These are phyloP conservation scores for Penaeus japonicus DNA, from an alignment of 1,140 invertebrate species.

Conservation along the genomic window DNA sequence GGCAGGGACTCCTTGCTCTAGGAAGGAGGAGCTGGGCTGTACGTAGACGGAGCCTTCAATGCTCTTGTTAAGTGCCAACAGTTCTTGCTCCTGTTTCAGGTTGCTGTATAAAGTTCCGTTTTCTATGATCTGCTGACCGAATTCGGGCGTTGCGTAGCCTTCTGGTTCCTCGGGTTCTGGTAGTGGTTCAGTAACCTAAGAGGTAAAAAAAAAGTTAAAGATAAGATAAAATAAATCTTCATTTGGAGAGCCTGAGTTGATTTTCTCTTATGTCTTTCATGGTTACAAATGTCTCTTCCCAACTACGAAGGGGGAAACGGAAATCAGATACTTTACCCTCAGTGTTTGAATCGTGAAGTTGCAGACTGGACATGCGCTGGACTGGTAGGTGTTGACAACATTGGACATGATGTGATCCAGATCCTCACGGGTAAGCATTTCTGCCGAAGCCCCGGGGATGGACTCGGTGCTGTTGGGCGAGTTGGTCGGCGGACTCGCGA, in stretches of 20 bases:
- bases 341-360: neutral
- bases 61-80: neutral
- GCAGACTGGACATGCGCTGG: neutral
- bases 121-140: neutral
- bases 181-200: neutral
- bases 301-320: neutral
- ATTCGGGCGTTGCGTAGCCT: neutral
- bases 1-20: neutral
- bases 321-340: neutral
- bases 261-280: too few relatives aligned
- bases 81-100: constrained; percentile 25
- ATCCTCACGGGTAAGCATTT: neutral
- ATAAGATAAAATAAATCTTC: neutral
- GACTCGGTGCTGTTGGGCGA: neutral
- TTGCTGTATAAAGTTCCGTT: constrained; percentile 22
- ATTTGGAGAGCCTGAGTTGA: neutral
- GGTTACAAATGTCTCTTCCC: neutral
- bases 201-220: neutral
- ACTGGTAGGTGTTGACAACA: constrained; percentile 30
- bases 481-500: neutral
- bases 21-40: neutral
- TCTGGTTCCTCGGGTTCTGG: neutral
- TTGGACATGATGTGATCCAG: neutral
- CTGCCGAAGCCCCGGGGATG: neutral
- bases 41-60: neutral